A percentile compares a stretch with the other conserved stretches of the same genome.
phyloP scores from a whole-genome alignment of 2,797 vertebrate genomes.

The Pangasius macronema region DNA sequence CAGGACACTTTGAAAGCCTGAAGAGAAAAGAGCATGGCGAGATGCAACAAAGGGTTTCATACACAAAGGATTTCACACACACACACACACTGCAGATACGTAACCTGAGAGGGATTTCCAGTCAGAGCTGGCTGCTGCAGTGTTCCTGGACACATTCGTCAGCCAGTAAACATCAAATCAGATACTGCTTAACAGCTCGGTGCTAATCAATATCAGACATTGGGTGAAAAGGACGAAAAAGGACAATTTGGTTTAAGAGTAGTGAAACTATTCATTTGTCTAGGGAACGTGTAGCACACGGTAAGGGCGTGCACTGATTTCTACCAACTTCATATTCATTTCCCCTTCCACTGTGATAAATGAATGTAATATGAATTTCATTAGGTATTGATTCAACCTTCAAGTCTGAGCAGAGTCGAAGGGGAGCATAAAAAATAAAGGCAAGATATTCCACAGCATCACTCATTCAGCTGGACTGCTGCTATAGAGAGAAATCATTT shows the following conservation, averaged over 20 bases:
- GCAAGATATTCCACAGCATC: slow-evolving; percentile 19
- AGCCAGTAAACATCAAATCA: slow-evolving; percentile 36
- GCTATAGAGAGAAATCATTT: slow-evolving; percentile 12
- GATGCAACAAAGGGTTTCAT: slow-evolving; percentile 33
- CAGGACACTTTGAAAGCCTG: slow-evolving; percentile 25
- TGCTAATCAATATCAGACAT: slow-evolving; percentile 21
- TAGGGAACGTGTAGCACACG: not conserved
- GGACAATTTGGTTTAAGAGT: not conserved
- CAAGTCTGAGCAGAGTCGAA: slow-evolving; percentile 7
- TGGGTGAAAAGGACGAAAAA: slow-evolving; percentile 21
- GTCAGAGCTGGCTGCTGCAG: slow-evolving; percentile 35
- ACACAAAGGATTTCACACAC: slow-evolving; percentile 43
- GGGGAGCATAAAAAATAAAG: slow-evolving; percentile 26
- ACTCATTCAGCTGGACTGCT: slow-evolving; percentile 20
- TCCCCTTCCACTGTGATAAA: slow-evolving; percentile 24
- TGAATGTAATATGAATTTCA: slow-evolving; percentile 40
- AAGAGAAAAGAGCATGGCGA: slow-evolving; percentile 16
- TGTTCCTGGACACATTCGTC: slow-evolving; percentile 35
- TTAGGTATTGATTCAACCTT: slow-evolving; percentile 29
- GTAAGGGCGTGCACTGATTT: not conserved
- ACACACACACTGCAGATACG: slow-evolving; percentile 30
- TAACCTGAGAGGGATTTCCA: slow-evolving; percentile 47
- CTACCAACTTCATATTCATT: slow-evolving; percentile 13
- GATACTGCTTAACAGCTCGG: slow-evolving; percentile 24
- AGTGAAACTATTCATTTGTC: not conserved